phyloP scores from a whole-genome alignment of 2,113 vertebrate species.

The Erythrocercus mccallii region DNA sequence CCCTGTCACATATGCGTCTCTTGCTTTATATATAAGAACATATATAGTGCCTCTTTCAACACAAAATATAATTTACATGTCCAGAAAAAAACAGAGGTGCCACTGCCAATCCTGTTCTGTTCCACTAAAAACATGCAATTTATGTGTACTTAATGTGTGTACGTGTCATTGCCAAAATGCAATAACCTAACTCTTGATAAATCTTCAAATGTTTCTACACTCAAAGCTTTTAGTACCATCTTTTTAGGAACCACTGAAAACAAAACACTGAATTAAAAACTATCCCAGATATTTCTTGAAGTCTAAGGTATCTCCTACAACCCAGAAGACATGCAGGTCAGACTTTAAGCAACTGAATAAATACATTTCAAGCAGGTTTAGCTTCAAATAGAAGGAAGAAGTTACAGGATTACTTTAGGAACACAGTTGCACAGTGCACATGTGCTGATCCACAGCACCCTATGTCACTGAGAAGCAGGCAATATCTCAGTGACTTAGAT shows the following conservation, averaged over 20 bases:
- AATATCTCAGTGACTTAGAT: neutral
- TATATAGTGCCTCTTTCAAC: neutral
- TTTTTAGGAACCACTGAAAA: neutral
- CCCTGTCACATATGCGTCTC: neutral
- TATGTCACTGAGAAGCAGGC: neutral
- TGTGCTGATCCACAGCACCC: neutral
- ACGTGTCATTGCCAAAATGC: neutral
- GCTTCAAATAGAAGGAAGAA: neutral
- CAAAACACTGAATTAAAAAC: neutral
- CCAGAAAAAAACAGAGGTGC: neutral
- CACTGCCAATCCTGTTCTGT: neutral
- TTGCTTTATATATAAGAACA: neutral
- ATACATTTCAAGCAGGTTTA: neutral
- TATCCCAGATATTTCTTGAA: neutral
- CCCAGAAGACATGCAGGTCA: neutral
- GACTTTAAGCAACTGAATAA: neutral
- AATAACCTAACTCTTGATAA: neutral
- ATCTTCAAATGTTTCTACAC: neutral
- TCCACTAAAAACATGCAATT: neutral
- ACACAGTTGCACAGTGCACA: neutral
- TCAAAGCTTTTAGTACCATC: neutral
- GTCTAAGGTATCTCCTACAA: neutral
- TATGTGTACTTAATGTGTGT: too few species aligned
- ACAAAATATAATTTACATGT: neutral
- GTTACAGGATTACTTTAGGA: neutral